These are phyloP conservation scores for Idaea biselata DNA, from an alignment of 2,888 invertebrate genomes.

Conservation along the genomic window DNA sequence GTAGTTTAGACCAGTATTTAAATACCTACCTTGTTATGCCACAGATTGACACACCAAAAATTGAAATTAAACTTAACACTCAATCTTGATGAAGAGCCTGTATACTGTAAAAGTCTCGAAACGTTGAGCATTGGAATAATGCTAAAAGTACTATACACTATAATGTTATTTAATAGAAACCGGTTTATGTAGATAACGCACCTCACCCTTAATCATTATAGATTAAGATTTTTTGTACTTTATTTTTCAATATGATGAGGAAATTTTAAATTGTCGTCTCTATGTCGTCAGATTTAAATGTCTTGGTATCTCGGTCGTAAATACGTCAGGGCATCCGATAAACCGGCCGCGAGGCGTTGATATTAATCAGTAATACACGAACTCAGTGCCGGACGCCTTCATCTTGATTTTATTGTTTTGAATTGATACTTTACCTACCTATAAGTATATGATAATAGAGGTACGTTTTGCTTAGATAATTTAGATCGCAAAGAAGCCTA, in stretches of 20 bases:
- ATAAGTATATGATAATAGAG: not conserved
- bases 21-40: too few species aligned
- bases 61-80: too few species aligned
- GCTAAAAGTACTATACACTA: too few species aligned
- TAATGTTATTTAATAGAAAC: too few species aligned
- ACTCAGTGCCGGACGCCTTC: conserved; percentile 25
- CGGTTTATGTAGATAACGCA: too few species aligned
- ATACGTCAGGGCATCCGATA: conserved; percentile 38
- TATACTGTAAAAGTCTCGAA: too few species aligned
- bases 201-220: too few species aligned
- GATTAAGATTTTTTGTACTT: too few species aligned
- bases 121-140: too few species aligned
- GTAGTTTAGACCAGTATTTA: too few species aligned
- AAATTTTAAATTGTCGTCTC: not conserved
- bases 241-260: not conserved
- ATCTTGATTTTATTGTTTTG: conserved; percentile 27
- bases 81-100: too few species aligned
- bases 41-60: too few species aligned
- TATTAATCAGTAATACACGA: conserved; percentile 34
- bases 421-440: conserved; percentile 13
- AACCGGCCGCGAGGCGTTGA: conserved; percentile 27
- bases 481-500: not conserved
- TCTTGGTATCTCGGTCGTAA: conserved; percentile 31
- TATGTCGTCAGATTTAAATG: not conserved
- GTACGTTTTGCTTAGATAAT: not conserved